phyloP scores from a whole-genome alignment of 2,888 invertebrate species.

The Epirrhoe tristata region DNA sequence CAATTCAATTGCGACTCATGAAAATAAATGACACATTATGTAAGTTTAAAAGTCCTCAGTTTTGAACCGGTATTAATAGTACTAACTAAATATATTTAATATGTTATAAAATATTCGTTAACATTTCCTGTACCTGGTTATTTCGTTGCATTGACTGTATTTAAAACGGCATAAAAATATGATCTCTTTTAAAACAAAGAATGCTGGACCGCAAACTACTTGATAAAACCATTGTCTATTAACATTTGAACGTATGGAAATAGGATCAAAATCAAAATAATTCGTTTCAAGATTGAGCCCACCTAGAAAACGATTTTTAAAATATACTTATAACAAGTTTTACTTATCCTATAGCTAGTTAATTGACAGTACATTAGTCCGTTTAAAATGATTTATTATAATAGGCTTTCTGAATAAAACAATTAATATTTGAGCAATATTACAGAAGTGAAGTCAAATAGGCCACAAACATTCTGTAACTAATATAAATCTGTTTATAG shows the following conservation, averaged over 20 bases:
- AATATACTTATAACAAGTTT: constrained; percentile 45
- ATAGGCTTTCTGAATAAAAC: constrained; percentile 27
- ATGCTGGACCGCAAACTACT: constrained; percentile 56
- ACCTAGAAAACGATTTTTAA: constrained; percentile 38
- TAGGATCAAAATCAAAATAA: constrained; percentile 26
- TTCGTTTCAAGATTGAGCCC: constrained; percentile 26
- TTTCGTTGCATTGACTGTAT: constrained; percentile 70
- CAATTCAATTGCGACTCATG: constrained; percentile 48
- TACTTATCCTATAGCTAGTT: constrained; percentile 60
- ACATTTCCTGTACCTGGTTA: constrained; percentile 61
- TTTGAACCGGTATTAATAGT: constrained; percentile 59
- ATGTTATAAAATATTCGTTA: constrained; percentile 56
- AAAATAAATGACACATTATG: constrained; percentile 47
- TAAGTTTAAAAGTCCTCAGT: constrained; percentile 51
- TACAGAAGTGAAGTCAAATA: constrained; percentile 19
- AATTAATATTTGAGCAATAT: constrained; percentile 35
- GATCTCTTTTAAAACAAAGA: constrained; percentile 48
- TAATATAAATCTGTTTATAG: constrained; percentile 7
- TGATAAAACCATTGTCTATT: constrained; percentile 16
- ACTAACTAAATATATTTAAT: constrained; percentile 66
- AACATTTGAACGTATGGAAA: constrained; percentile 1
- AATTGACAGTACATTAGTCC: constrained; percentile 63
- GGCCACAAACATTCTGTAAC: constrained; percentile 22
- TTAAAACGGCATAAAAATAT: constrained; percentile 50
- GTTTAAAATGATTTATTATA: constrained; percentile 34